Evolutionary conservation across 2,113 vertebrate genomes (phyloP).

Genomic region (Orycteropus afer): DNA sequence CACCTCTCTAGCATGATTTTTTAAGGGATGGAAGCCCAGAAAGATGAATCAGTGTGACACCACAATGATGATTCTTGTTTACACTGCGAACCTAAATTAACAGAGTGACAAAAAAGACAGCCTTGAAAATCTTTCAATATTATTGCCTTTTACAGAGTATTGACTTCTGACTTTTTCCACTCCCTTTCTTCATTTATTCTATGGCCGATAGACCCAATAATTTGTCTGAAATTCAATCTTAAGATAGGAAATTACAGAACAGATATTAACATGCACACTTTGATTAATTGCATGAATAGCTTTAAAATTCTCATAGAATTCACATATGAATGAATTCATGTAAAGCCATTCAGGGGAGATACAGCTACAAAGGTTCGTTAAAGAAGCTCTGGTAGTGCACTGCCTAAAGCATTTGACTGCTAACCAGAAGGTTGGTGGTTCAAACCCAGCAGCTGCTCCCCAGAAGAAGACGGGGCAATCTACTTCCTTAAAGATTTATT

Average conservation of each 20-base stretch:
- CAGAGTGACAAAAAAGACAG: background rate
- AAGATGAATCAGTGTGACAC: background rate
- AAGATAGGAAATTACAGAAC: background rate
- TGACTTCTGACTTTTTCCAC: fast-evolving
- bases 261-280: background rate
- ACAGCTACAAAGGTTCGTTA: background rate
- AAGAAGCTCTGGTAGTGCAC: no score
- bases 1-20: background rate
- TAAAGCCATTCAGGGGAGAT: background rate
- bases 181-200: background rate
- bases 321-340: background rate
- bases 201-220: background rate
- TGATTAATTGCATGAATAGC: background rate
- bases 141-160: background rate
- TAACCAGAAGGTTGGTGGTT: no score
- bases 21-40: background rate
- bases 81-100: background rate
- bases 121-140: background rate
- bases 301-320: background rate
- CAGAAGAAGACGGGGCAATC: no score
- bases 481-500: no score
- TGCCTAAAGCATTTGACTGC: no score
- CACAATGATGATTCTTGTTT: background rate
- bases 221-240: background rate
- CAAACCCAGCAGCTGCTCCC: no score